Evolutionary conservation across 2,888 invertebrate species (phyloP).

Genomic region (Acanthosepion pharaonis): DNA sequence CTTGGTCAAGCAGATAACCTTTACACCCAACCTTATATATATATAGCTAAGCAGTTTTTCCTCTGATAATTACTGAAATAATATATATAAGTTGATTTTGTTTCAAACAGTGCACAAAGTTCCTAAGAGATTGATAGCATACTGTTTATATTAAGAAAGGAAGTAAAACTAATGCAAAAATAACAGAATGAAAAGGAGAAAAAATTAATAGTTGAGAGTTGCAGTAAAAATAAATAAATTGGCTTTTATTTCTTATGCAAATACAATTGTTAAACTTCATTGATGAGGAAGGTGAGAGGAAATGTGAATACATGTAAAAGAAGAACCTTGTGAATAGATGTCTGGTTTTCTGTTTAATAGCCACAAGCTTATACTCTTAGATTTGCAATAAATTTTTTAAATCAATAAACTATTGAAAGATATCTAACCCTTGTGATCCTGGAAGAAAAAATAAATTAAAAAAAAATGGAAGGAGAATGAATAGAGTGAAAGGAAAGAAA

Average conservation of each 20-base stretch:
- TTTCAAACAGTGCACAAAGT: background rate
- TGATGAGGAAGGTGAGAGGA: background rate
- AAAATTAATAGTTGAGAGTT: background rate
- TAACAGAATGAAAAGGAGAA: background rate
- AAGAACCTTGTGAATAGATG: background rate
- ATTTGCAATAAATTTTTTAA: background rate
- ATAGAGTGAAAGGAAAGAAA: background rate
- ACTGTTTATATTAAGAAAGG: background rate
- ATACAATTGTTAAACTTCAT: background rate
- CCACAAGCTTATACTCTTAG: background rate
- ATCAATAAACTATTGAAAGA: constrained; percentile 2
- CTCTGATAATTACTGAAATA: no score
- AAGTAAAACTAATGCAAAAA: background rate
- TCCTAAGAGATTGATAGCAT: background rate
- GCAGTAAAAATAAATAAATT: no score
- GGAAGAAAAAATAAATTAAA: background rate
- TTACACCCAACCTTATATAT: no score
- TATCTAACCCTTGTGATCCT: background rate
- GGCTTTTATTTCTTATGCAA: background rate
- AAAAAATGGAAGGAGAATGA: background rate
- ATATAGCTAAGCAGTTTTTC: no score
- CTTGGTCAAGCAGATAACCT: no score
- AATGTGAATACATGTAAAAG: background rate
- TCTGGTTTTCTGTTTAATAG: background rate
- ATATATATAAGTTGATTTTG: background rate